Base-by-base conservation (phyloP, 2,113 vertebrate genomes). In the Alethe castanea region DNA sequence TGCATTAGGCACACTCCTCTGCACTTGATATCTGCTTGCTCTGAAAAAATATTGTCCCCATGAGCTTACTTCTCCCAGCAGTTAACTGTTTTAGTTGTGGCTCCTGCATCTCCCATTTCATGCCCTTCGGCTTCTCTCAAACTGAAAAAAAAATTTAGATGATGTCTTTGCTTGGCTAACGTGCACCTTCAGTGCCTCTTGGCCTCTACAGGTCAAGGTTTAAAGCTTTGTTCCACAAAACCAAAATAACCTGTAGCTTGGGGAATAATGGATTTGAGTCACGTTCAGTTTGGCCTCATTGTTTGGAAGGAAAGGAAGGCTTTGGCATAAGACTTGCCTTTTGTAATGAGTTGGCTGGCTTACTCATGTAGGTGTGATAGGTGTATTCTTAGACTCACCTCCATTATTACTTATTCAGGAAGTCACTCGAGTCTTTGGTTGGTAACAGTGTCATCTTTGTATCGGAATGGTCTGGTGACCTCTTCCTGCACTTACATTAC, bases 311-410 rank as follows among this genome's bases (percentile, higher is more conserved):
- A 97, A 97, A 84, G 86, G 85, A 87, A 93, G 88, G 33, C 72
- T 93, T 97, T 96, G 96, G 95, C 96, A 95, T 69, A 81, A 91
- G 92, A 65, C 81, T 94, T 95, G 69, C 25, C 45, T 88, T 73
- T 81, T 94, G 62, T 88, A 83, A 88, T 93, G 96, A 96, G 88
- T 69, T 85, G 88, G 76, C 81, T 90, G 65, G 72, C 95, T 98
- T 98, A 97, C 94, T 98, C 96, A 96, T 87, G 83, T 82, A 97
- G 95, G 96, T 98, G 94, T 94, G 96, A 96, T 96, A 91, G 86
- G 88, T 97, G 76, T 92, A 96, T 97, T 97, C 97, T 97, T 98
- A 96, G 97, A 88, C 86, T 92, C 95, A 88, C 82, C 72, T 92
- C 87, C 80, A 84, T 72, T 83, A 77, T 95, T 95, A 96, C 91